A percentile compares a stretch with the other conserved stretches of the same genome.
phyloP scores from a whole-genome alignment of 2,888 invertebrate genomes.

The Gisinianus flammeolus region DNA sequence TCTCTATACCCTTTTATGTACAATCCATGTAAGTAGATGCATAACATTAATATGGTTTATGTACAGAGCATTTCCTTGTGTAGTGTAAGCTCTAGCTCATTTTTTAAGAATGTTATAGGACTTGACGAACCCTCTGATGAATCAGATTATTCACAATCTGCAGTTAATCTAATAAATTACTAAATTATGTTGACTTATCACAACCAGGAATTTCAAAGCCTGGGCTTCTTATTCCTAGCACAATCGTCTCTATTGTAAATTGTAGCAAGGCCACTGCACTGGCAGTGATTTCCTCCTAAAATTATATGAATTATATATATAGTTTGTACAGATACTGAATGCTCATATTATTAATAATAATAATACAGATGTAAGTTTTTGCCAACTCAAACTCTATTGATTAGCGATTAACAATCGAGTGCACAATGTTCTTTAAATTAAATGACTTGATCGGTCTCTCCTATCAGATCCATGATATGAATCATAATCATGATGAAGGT shows the following conservation, averaged over 20 bases:
- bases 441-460: not conserved
- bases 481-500: no score
- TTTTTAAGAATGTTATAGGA: no score
- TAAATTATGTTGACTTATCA: not conserved
- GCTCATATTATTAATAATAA: not conserved
- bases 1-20: not conserved
- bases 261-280: not conserved
- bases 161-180: not conserved
- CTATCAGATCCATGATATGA: no score
- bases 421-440: not conserved
- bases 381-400: no score
- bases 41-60: no score
- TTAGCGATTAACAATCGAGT: not conserved
- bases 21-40: not conserved
- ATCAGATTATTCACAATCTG: no score
- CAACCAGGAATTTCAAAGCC: not conserved
- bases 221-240: no score
- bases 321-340: not conserved
- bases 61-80: no score
- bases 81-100: no score
- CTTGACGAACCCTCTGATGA: no score
- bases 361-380: not conserved
- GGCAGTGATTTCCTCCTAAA: not conserved
- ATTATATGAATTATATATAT: not conserved
- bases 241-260: not conserved